Conservation (phyloP, 2,888 invertebrate species). For the Dryobotodes eremita region DNA sequence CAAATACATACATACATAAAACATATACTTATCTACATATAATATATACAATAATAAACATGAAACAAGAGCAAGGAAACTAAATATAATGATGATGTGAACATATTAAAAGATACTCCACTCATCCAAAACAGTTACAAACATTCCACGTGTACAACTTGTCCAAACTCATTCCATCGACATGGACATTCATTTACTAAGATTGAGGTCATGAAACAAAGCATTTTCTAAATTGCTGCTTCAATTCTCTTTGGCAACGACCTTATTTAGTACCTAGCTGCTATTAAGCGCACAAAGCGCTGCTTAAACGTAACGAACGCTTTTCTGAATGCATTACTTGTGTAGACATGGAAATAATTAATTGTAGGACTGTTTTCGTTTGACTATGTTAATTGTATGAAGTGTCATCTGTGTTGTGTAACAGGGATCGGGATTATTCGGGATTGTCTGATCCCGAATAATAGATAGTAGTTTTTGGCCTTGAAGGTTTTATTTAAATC, state of each 20-base stretch:
- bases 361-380: not conserved
- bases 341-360: slow-evolving; percentile 27
- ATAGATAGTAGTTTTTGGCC: too few species aligned
- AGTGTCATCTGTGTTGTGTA: not conserved
- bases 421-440: not conserved
- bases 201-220: slow-evolving; percentile 62
- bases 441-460: not conserved
- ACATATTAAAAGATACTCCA: not conserved
- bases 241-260: slow-evolving; percentile 64
- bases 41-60: too few species aligned
- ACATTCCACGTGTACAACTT: slow-evolving; percentile 23
- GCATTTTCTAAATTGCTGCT: slow-evolving; percentile 61
- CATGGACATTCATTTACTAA: slow-evolving; percentile 38
- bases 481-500: too few species aligned
- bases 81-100: too few species aligned
- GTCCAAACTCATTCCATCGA: slow-evolving; percentile 19
- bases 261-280: slow-evolving; percentile 58
- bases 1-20: too few species aligned
- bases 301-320: slow-evolving; percentile 14
- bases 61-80: too few species aligned
- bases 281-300: slow-evolving; percentile 54
- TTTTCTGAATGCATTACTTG: slow-evolving; percentile 33
- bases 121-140: not conserved
- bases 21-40: too few species aligned
- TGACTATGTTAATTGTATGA: not conserved